phyloP scores from a whole-genome alignment of 2,113 vertebrate species.

The Grus americana region DNA sequence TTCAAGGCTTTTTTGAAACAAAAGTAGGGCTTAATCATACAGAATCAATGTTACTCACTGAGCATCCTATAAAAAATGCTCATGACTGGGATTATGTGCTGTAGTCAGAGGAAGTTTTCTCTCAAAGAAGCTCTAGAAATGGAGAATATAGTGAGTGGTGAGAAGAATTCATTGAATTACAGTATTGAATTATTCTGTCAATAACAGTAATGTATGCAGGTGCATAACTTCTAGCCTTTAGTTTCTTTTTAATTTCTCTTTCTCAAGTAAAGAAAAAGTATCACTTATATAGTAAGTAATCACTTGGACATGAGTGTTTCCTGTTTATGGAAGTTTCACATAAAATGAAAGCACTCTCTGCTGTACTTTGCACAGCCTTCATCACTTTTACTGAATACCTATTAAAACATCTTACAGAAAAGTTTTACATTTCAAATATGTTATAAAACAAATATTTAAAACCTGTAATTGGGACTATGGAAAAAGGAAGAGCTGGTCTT shows the following conservation, averaged over 20 bases:
- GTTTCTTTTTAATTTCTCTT: neutral
- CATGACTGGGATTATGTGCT: neutral
- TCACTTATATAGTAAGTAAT: neutral
- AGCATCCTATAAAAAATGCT: neutral
- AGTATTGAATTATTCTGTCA: neutral
- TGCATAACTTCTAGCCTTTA: neutral
- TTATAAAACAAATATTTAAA: neutral
- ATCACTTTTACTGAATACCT: neutral
- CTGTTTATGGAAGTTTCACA: neutral
- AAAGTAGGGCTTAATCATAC: neutral
- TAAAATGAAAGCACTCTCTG: neutral
- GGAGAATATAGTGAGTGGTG: neutral
- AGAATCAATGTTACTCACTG: neutral
- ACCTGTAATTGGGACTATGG: neutral
- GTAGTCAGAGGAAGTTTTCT: neutral
- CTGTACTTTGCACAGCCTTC: neutral
- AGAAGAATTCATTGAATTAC: neutral
- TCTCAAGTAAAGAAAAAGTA: neutral
- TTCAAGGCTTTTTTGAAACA: neutral
- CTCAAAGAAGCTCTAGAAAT: neutral
- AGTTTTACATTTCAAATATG: neutral
- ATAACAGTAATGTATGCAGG: neutral
- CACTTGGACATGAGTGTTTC: neutral
- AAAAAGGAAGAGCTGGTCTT: neutral
- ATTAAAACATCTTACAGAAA: neutral